These are phyloP conservation scores for Aurelia aurita complex sp. Pacific DNA, from an alignment of 30 jellyfish, hydroid and myxozoan genomes.

Conservation along the genomic window DNA sequence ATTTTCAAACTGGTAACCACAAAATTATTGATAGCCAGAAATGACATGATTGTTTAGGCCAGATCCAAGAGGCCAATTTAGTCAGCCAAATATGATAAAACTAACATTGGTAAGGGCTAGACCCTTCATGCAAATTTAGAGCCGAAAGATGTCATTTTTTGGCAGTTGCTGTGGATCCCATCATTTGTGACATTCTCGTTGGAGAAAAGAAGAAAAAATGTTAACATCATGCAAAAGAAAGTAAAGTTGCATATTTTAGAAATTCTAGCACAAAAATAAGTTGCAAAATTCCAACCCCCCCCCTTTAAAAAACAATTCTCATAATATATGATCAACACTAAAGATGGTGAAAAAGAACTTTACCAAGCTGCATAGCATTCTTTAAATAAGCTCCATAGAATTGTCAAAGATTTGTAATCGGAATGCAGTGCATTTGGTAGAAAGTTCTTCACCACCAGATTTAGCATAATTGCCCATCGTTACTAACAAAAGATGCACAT, in stretches of 20 bases:
- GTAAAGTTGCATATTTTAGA: not conserved
- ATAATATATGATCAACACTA: no score
- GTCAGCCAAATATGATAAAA: slow-evolving; percentile 22
- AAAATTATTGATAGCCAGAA: slow-evolving; percentile 26
- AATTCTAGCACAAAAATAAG: no score
- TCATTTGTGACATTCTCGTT: slow-evolving; percentile 10
- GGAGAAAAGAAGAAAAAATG: slow-evolving; percentile 14
- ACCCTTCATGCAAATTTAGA: slow-evolving; percentile 93
- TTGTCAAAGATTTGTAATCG: no score
- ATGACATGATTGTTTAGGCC: slow-evolving; percentile 24
- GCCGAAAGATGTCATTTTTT: slow-evolving; percentile 23
- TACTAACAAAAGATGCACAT: no score
- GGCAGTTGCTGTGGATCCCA: slow-evolving; percentile 51
- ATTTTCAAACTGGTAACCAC: slow-evolving; percentile 27
- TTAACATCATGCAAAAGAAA: not conserved
- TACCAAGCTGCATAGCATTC: no score
- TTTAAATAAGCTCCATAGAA: no score
- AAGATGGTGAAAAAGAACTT: no score
- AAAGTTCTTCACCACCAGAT: no score
- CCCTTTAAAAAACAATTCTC: no score
- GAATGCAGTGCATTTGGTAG: no score
- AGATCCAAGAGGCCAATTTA: slow-evolving; percentile 25
- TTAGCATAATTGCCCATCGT: no score
- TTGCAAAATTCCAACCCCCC: no score
- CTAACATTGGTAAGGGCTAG: slow-evolving; percentile 67